Conservation (phyloP, 2,888 invertebrate genomes). For the Amphipyra tragopoginis region DNA sequence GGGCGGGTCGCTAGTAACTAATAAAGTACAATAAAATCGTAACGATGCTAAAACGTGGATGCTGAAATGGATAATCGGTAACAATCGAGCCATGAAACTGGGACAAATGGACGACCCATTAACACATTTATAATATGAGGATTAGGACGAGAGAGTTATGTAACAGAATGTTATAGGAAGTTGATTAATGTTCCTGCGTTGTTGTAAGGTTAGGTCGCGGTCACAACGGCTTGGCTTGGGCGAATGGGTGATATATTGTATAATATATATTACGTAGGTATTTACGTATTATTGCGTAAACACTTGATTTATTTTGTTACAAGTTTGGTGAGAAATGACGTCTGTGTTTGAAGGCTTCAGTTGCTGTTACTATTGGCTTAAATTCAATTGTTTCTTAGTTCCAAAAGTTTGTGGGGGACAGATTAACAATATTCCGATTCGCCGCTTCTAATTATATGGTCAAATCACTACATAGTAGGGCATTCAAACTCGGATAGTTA, state of each 20-base stretch:
- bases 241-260: constrained; percentile 31
- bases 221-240: constrained; percentile 26
- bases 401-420: too few relatives aligned
- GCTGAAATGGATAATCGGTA: too few relatives aligned
- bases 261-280: constrained; percentile 4
- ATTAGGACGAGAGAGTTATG: background rate
- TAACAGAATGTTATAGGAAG: background rate
- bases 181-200: constrained; percentile 35
- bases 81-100: background rate
- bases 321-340: constrained; percentile 35
- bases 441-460: too few relatives aligned
- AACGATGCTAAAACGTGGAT: too few relatives aligned
- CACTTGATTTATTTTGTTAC: constrained; percentile 39
- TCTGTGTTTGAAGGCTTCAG: constrained; percentile 16
- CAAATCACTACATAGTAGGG: too few relatives aligned
- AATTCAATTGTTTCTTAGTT: too few relatives aligned
- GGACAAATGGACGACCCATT: background rate
- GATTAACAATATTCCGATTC: too few relatives aligned
- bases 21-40: too few relatives aligned
- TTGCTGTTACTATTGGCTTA: constrained; percentile 7
- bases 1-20: too few relatives aligned
- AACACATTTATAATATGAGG: background rate
- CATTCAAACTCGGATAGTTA: too few relatives aligned
- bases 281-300: background rate
- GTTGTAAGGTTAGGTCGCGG: constrained; percentile 29